phyloP scores from a whole-genome alignment of 2,888 invertebrate species.

The Buathra laborator region DNA sequence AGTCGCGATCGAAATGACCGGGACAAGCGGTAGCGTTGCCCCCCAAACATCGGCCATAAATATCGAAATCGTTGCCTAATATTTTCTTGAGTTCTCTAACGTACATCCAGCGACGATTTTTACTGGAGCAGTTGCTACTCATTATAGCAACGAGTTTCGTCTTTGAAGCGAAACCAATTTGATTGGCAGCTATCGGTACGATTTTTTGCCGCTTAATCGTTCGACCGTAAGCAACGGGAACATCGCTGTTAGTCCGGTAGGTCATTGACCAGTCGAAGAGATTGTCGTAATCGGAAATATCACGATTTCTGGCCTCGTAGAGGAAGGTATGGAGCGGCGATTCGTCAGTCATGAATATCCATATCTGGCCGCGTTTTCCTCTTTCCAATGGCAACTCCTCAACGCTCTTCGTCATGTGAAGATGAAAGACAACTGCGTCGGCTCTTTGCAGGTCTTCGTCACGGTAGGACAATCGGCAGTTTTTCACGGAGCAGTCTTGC shows the following conservation, averaged over 20 bases:
- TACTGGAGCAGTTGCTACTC: slow-evolving; percentile 87
- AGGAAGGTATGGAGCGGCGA: slow-evolving; percentile 88
- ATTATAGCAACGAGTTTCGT: slow-evolving; percentile 86
- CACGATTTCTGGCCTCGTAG: slow-evolving; percentile 78
- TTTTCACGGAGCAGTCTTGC: slow-evolving; percentile 87
- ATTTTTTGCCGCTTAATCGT: slow-evolving; percentile 82
- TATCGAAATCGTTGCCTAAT: slow-evolving; percentile 86
- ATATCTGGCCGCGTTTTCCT: slow-evolving; percentile 86
- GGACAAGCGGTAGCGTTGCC: slow-evolving; percentile 87
- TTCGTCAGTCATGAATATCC: slow-evolving; percentile 91
- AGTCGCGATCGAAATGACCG: slow-evolving; percentile 88
- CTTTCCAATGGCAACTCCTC: slow-evolving; percentile 86
- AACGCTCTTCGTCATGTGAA: slow-evolving; percentile 85
- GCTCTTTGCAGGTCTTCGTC: slow-evolving; percentile 85
- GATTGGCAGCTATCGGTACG: neutral
- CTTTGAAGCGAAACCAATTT: slow-evolving; percentile 77
- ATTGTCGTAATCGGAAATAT: slow-evolving; percentile 85
- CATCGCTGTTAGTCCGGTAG: slow-evolving; percentile 88
- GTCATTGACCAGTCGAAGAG: slow-evolving; percentile 92
- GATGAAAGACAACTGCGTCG: slow-evolving; percentile 89
- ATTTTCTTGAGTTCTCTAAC: slow-evolving; percentile 87
- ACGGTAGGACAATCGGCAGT: slow-evolving; percentile 88
- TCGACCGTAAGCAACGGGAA: slow-evolving; percentile 90
- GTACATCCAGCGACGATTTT: slow-evolving; percentile 86
- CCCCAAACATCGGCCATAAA: slow-evolving; percentile 86